Evolutionary conservation across 2,113 vertebrate species (phyloP).

Genomic region (Phalacrocorax pelagicus): DNA sequence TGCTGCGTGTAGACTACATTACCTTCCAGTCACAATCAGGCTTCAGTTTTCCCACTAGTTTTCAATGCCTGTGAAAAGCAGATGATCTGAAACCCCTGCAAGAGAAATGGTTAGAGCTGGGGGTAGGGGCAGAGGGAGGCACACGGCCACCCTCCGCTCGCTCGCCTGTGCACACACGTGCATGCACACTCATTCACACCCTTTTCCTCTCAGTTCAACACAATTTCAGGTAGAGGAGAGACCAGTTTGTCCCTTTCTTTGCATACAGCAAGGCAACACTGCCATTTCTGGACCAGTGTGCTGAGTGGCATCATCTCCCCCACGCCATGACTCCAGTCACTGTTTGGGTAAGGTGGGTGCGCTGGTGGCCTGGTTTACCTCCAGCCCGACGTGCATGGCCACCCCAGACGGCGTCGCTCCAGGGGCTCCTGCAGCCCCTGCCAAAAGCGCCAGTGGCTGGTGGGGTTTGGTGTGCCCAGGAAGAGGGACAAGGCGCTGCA

Average conservation of each 20-base stretch:
- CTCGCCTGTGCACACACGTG: accelerated
- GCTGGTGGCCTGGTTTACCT: accelerated
- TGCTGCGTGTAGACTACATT: conserved; percentile 62
- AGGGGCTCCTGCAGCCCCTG: background rate
- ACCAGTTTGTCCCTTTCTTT: background rate
- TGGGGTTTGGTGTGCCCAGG: accelerated
- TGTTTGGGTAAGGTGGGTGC: accelerated
- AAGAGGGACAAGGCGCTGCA: background rate
- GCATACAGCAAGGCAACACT: background rate
- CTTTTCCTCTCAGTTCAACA: background rate
- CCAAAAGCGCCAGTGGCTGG: accelerated
- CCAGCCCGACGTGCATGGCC: accelerated
- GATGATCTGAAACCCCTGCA: background rate
- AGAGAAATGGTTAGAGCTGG: background rate
- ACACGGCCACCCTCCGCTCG: accelerated
- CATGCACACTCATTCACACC: background rate
- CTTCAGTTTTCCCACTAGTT: conserved; percentile 41
- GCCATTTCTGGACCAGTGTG: accelerated
- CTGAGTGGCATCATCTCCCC: accelerated
- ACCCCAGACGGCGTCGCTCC: accelerated
- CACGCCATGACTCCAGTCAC: accelerated
- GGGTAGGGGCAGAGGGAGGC: background rate
- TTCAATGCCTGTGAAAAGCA: conserved; percentile 2
- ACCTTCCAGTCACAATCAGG: conserved; percentile 45
- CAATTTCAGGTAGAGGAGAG: background rate